These are phyloP conservation scores for Clitarchus hookeri DNA, from an alignment of 2,888 invertebrate genomes.

Conservation along the genomic window DNA sequence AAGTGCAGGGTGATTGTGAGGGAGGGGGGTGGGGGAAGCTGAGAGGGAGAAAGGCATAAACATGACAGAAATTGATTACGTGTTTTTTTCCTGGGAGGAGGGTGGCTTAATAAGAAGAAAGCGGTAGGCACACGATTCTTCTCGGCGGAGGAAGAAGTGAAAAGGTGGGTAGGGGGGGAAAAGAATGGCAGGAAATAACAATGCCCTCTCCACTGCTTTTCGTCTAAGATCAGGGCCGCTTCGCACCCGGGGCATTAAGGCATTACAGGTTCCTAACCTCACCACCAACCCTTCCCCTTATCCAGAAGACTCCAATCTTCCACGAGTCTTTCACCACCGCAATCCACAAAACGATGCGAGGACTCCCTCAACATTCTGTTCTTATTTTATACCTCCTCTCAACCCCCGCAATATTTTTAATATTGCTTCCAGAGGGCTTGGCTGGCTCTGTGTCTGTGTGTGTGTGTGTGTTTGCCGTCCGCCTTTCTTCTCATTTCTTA, in stretches of 20 bases:
- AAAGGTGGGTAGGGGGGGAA: too few species aligned
- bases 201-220: neutral
- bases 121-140: neutral
- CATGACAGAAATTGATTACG: conserved; percentile 14
- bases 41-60: neutral
- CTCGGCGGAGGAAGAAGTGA: neutral
- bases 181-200: neutral
- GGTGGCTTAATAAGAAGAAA: neutral
- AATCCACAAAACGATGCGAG: neutral
- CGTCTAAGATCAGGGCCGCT: neutral
- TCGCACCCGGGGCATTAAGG: neutral
- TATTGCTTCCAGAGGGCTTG: neutral
- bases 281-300: neutral
- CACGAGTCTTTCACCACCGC: neutral
- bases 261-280: neutral
- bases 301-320: neutral
- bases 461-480: neutral
- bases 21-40: neutral
- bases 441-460: neutral
- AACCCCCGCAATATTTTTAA: neutral
- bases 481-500: conserved; percentile 5
- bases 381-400: neutral
- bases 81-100: neutral
- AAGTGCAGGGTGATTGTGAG: too few species aligned
- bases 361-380: neutral